A percentile compares a stretch with the other conserved stretches of the same genome.
Conservation (phyloP, 2,797 vertebrate genomes). For the Eutrigla gurnardus region DNA sequence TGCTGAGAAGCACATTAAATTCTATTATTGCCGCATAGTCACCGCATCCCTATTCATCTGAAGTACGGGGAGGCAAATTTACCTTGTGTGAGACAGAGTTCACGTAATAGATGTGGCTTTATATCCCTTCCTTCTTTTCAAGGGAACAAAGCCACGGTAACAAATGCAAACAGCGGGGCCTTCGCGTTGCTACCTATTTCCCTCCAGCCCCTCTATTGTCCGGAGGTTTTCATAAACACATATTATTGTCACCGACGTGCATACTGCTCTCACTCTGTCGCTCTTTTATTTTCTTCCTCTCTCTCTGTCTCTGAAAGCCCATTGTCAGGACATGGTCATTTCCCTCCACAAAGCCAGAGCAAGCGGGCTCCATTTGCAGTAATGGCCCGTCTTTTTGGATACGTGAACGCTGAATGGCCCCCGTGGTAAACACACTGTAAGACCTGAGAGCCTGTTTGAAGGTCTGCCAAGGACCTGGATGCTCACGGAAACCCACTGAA, state of each 20-base stretch:
- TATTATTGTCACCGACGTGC: constrained; percentile 70
- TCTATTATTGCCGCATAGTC: constrained; percentile 82
- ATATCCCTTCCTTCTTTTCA: constrained; percentile 76
- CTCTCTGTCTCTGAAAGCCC: constrained; percentile 60
- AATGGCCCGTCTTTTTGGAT: constrained; percentile 68
- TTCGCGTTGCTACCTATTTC: constrained; percentile 66
- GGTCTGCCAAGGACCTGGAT: constrained; percentile 61
- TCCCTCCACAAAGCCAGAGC: constrained; percentile 70
- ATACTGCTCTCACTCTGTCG: constrained; percentile 56
- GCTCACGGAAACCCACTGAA: constrained; percentile 38
- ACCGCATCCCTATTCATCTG: constrained; percentile 74
- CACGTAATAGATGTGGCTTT: constrained; percentile 83
- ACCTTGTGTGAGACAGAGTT: constrained; percentile 79
- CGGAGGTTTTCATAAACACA: constrained; percentile 76
- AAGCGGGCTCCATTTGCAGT: constrained; percentile 75
- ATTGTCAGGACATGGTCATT: constrained; percentile 79
- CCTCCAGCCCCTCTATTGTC: constrained; percentile 69
- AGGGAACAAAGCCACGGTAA: constrained; percentile 77
- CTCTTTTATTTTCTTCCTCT: constrained; percentile 10
- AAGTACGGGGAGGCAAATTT: constrained; percentile 74
- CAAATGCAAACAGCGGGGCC: constrained; percentile 76
- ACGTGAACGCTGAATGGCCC: constrained; percentile 62
- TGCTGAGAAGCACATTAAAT: constrained; percentile 82
- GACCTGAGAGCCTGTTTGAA: constrained; percentile 70
- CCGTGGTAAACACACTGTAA: constrained; percentile 69